Evolutionary conservation across 2,888 invertebrate species (phyloP).

Genomic region (Platypus cylindrus): DNA sequence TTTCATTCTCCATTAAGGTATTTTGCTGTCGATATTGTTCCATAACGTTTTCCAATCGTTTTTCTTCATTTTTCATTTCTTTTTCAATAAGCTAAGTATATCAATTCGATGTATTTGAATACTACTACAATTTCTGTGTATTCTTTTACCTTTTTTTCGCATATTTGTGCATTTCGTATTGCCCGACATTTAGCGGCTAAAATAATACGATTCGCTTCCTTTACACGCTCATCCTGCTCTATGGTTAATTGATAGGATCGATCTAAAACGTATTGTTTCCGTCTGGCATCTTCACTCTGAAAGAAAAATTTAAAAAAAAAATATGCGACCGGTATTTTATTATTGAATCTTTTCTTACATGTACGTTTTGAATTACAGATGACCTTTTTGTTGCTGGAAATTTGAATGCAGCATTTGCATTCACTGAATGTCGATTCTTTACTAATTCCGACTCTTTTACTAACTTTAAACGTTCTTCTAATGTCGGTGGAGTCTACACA

Average conservation of each 20-base stretch:
- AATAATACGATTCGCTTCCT: slow-evolving; percentile 64
- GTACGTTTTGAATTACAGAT: too few relatives aligned
- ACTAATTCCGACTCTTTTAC: too few relatives aligned
- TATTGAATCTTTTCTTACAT: too few relatives aligned
- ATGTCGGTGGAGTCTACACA: too few relatives aligned
- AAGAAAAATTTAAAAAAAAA: too few relatives aligned
- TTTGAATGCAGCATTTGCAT: too few relatives aligned
- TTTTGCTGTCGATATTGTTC: slow-evolving; percentile 51
- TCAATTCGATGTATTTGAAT: too few relatives aligned
- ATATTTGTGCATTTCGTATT: slow-evolving; percentile 71
- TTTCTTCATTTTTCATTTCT: slow-evolving; percentile 43
- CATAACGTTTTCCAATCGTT: slow-evolving; percentile 54
- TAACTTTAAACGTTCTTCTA: too few relatives aligned
- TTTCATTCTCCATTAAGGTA: slow-evolving; percentile 42
- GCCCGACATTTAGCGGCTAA: slow-evolving; percentile 75
- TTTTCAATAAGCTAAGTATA: slow-evolving; percentile 43
- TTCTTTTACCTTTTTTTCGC: slow-evolving; percentile 49
- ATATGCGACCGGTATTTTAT: too few relatives aligned
- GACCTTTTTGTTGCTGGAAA: too few relatives aligned
- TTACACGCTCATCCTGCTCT: slow-evolving; percentile 53
- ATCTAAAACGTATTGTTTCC: slow-evolving; percentile 38
- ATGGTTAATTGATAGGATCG: slow-evolving; percentile 40
- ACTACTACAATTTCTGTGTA: too few relatives aligned
- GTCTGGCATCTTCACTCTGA: slow-evolving; percentile 39
- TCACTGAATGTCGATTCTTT: too few relatives aligned